Percentiles rank a stretch among this genome's conserved stretches.
These are phyloP conservation scores for Lutraria lutraria DNA, from an alignment of 2,888 invertebrate genomes.

Conservation along the genomic window DNA sequence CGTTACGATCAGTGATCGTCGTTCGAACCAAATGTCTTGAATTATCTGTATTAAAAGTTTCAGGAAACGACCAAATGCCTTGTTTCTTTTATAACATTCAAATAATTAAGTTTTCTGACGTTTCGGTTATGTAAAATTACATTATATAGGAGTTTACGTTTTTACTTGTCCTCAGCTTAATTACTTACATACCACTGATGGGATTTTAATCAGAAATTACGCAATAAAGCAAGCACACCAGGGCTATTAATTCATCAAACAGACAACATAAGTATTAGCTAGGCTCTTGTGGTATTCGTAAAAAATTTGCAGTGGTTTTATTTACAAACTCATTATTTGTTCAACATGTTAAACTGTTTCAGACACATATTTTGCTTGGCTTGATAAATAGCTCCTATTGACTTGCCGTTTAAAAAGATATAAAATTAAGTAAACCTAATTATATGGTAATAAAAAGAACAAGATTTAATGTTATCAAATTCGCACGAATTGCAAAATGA, in stretches of 20 bases:
- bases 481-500: not conserved
- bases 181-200: not conserved
- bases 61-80: not conserved
- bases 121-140: not conserved
- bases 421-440: not conserved
- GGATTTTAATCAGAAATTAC: not conserved
- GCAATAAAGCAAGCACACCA: not conserved
- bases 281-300: not conserved
- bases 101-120: not conserved
- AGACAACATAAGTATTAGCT: not conserved
- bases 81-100: not conserved
- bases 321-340: not conserved
- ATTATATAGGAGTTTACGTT: not conserved
- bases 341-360: not conserved
- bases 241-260: not conserved
- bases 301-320: not conserved
- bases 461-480: constrained; percentile 10
- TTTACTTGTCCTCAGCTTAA: not conserved
- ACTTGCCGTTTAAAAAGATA: not conserved
- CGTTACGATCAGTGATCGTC: not conserved
- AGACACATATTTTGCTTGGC: not conserved
- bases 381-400: not conserved
- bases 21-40: not conserved
- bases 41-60: not conserved
- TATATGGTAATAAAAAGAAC: not conserved